Evolutionary conservation across 2,113 vertebrate species (phyloP).

Genomic region (Oryzias curvinotus): DNA sequence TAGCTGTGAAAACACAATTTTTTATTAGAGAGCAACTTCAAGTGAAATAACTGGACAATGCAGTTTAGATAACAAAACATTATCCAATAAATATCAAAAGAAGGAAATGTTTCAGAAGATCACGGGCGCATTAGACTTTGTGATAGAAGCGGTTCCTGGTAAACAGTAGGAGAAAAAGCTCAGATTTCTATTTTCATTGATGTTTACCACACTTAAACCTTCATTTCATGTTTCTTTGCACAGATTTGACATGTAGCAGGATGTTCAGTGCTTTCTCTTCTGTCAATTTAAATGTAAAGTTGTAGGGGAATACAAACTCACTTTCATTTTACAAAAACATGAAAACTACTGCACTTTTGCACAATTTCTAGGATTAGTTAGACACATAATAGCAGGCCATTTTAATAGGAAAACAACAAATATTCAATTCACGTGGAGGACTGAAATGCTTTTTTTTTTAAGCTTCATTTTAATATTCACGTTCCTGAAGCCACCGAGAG

Average conservation of each 20-base stretch:
- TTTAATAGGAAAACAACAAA: background rate
- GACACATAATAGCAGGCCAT: constrained; percentile 25
- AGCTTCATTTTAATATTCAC: background rate
- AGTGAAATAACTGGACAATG: constrained; percentile 5
- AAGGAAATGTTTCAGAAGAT: too few relatives aligned
- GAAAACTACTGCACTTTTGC: constrained; percentile 68
- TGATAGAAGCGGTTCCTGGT: too few relatives aligned
- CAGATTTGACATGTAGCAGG: constrained; percentile 39
- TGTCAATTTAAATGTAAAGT: constrained; percentile 63
- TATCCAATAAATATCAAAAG: constrained; percentile 8
- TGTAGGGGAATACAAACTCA: constrained; percentile 27
- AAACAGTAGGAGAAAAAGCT: too few relatives aligned
- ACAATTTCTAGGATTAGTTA: constrained; percentile 54
- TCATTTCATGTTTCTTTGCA: constrained; percentile 52
- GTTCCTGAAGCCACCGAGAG: background rate
- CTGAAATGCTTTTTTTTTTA: constrained; percentile 7
- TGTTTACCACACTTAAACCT: constrained; percentile 10
- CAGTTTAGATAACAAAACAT: too few relatives aligned
- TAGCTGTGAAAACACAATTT: constrained; percentile 39
- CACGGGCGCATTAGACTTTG: too few relatives aligned
- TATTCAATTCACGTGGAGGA: constrained; percentile 27
- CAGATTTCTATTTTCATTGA: background rate
- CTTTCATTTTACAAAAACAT: constrained; percentile 54
- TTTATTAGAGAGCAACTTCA: constrained; percentile 39
- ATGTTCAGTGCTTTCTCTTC: constrained; percentile 44